Evolutionary conservation across 1,140 invertebrate species (phyloP).

Genomic region (Bursaphelenchus mucronatus): DNA sequence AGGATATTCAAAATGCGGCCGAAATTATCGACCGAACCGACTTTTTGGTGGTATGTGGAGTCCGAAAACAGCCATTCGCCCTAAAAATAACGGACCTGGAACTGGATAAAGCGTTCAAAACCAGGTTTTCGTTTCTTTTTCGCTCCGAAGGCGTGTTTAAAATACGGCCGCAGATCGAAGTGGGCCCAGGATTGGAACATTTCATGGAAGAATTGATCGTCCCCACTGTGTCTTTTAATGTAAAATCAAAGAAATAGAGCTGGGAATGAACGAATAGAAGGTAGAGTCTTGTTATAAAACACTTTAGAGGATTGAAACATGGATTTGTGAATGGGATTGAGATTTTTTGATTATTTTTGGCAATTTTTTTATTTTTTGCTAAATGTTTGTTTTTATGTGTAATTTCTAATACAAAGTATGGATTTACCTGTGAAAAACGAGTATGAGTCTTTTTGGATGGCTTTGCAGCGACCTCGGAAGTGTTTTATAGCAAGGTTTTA

Average conservation of each 20-base stretch:
- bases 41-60: slow-evolving; percentile 39
- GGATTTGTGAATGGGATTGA: too few species aligned
- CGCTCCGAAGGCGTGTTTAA: slow-evolving; percentile 54
- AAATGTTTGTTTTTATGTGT: too few species aligned
- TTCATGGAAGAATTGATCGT: slow-evolving; percentile 48
- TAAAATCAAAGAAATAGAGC: background rate
- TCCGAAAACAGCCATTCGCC: slow-evolving; percentile 34
- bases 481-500: too few species aligned
- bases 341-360: too few species aligned
- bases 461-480: too few species aligned
- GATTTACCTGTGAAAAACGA: too few species aligned
- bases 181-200: slow-evolving; percentile 6
- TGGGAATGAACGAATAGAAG: too few species aligned
- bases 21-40: slow-evolving; percentile 33
- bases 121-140: slow-evolving; percentile 46
- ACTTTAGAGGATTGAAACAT: too few species aligned
- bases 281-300: too few species aligned
- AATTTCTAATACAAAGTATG: too few species aligned
- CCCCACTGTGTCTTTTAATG: slow-evolving; percentile 42
- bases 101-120: background rate
- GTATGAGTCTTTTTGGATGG: too few species aligned
- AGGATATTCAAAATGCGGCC: slow-evolving; percentile 50
- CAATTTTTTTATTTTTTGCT: too few species aligned
- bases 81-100: slow-evolving; percentile 23
- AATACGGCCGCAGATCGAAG: slow-evolving; percentile 35